phyloP scores from a whole-genome alignment of 2,888 invertebrate species.

The Athalia cordata region DNA sequence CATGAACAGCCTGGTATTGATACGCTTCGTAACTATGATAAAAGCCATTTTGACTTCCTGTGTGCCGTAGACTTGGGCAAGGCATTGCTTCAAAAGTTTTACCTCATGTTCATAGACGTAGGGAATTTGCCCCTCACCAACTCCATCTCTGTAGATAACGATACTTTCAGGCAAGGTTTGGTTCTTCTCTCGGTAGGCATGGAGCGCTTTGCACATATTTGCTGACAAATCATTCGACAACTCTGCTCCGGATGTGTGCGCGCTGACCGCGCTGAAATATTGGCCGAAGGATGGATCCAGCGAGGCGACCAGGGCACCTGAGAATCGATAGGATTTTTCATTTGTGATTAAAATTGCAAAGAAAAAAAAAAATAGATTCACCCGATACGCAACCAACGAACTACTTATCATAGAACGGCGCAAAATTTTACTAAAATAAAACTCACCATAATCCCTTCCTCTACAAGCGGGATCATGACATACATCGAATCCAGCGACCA shows the following conservation, averaged over 20 bases:
- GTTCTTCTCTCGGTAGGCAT: conserved; percentile 75
- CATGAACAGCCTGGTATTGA: conserved; percentile 85
- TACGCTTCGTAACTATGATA: conserved; percentile 91
- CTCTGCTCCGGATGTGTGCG: conserved; percentile 86
- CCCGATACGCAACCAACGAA: conserved; percentile 45
- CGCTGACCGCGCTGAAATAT: conserved; percentile 84
- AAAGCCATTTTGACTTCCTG: conserved; percentile 78
- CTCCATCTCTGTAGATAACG: conserved; percentile 93
- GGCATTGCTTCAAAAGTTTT: conserved; percentile 75
- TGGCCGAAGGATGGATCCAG: conserved; percentile 77
- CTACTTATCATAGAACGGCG: not conserved
- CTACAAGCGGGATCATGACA: conserved; percentile 87
- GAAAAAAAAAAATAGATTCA: no score
- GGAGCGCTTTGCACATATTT: conserved; percentile 77
- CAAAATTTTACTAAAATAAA: not conserved
- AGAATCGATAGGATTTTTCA: not conserved
- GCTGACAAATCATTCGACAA: conserved; percentile 82
- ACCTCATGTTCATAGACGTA: conserved; percentile 88
- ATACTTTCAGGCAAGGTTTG: conserved; percentile 80
- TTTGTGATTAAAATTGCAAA: no score
- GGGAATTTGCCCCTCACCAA: conserved; percentile 92
- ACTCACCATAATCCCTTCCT: conserved; percentile 71
- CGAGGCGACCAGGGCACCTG: conserved; percentile 88
- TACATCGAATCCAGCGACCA: conserved; percentile 93
- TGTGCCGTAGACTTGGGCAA: conserved; percentile 76